Evolutionary conservation across 2,113 vertebrate genomes (phyloP), one percentile per base, ranked within the genome.

Genomic region (Pedetes capensis): DNA sequence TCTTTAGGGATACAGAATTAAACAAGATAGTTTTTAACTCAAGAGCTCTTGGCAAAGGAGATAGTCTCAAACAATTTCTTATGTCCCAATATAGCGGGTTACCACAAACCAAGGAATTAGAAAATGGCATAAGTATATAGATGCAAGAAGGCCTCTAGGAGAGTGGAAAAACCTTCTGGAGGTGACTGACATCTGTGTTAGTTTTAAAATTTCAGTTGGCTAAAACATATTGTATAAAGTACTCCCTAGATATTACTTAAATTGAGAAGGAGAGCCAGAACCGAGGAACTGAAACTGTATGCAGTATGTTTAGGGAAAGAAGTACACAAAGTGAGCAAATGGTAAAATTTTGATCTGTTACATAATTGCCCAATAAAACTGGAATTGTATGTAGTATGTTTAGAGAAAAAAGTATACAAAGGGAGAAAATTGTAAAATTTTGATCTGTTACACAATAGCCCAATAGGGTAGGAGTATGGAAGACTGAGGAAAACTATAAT

Each of bases 1-100:
- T 83, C 32, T 93, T 92, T 32, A 75, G 63, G 69, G 68, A 96
- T 42, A 91, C 6, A 95, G n/a, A 91, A 93, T 79, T 51, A 9
- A 93, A 47, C 23, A 93, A 87, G 64, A 68, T 17, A 44, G 13
- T 85, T 78, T 93, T 51, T 57, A 76, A 80, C 88, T 91, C 11
- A 84, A 66, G 34, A 91, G 37, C 25, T 75, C 74, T 72, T 93
- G 39, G 42, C 53, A 78, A 90, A 71, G 8, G 22, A 88, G 32
- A 85, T 0, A 79, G 49, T 79, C 22, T 72, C 47, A 78, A 87
- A 83, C 47, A 78, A 90, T 69, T 80, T 12, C 11, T 75, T 86
- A 44, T 47, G 44, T 49, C 51, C 89, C 23, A 82, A 57, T 83
- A 47, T 87, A 23, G 51, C 63, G 17, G 59, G 23, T 72, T 34